Percentiles rank a stretch among this genome's conserved stretches.
Evolutionary conservation across 1,140 invertebrate species (phyloP).

Genomic region (Eumaeus atala): DNA sequence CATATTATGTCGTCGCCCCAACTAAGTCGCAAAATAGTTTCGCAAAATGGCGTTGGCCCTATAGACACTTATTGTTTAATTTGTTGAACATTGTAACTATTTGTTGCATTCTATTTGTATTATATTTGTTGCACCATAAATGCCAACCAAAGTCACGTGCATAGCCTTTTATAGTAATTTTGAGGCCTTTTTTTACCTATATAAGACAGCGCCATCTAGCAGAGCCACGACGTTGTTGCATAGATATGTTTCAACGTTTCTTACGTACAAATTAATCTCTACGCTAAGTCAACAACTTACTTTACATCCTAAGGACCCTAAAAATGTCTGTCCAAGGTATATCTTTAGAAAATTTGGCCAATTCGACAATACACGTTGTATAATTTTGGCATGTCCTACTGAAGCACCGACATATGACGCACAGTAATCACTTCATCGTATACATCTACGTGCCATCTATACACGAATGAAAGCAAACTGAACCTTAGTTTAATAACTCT

Average conservation of each 20-base stretch:
- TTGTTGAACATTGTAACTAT: too few relatives aligned
- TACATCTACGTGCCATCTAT: too few relatives aligned
- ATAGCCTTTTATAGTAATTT: too few relatives aligned
- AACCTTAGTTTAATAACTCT: too few relatives aligned
- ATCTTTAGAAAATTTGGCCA: constrained; percentile 11
- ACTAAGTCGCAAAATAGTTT: neutral
- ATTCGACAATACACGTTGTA: constrained; percentile 4
- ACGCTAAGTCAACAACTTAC: constrained; percentile 13
- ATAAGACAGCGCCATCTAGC: constrained; percentile 17
- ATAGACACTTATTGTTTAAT: too few relatives aligned
- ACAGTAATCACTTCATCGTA: too few relatives aligned
- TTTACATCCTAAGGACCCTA: neutral
- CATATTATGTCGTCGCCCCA: constrained; percentile 9
- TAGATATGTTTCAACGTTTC: constrained; percentile 16
- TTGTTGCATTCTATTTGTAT: too few relatives aligned
- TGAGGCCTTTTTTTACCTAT: too few relatives aligned
- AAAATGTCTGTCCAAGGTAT: neutral
- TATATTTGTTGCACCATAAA: too few relatives aligned
- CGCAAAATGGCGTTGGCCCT: constrained; percentile 18
- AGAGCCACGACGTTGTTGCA: constrained; percentile 8
- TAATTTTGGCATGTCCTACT: neutral
- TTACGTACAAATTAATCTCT: constrained; percentile 20
- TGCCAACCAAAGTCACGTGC: too few relatives aligned
- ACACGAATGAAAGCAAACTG: too few relatives aligned
- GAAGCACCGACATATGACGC: neutral